These are phyloP conservation scores for Sebastes dallii DNA, from an alignment of 2,797 vertebrate species.

Conservation along the genomic window DNA sequence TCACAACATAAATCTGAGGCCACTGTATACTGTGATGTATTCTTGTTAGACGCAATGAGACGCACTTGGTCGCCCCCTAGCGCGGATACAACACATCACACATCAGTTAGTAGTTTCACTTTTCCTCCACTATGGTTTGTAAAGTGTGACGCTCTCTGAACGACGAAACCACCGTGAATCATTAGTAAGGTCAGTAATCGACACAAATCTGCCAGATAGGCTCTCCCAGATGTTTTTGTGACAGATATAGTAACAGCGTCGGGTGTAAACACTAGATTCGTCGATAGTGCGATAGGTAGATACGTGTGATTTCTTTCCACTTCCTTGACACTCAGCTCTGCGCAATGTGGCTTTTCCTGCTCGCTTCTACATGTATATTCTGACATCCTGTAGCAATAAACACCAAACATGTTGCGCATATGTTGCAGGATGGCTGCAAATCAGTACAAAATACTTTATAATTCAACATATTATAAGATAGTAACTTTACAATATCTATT, in stretches of 20 bases:
- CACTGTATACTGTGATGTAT: neutral
- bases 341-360: conserved; percentile 23
- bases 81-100: neutral
- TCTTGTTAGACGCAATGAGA: neutral
- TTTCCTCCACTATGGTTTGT: conserved; percentile 49
- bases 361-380: neutral
- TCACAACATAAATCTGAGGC: neutral
- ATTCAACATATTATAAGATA: neutral
- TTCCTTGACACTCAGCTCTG: conserved; percentile 62
- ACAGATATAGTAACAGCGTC: neutral
- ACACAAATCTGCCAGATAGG: neutral
- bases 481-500: neutral
- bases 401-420: neutral
- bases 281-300: neutral
- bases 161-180: neutral
- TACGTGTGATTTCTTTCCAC: conserved; percentile 50
- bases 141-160: conserved; percentile 43
- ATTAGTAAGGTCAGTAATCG: conserved; percentile 46
- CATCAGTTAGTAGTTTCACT: conserved; percentile 66
- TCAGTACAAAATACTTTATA: neutral
- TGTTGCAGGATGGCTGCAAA: neutral
- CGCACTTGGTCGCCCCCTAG: conserved; percentile 43
- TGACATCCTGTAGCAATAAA: neutral
- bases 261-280: neutral
- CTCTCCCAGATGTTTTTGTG: neutral